Evolutionary conservation across 1,140 invertebrate genomes (phyloP), one percentile per base, ranked within the genome.

Genomic region (Nylanderia fulva): DNA sequence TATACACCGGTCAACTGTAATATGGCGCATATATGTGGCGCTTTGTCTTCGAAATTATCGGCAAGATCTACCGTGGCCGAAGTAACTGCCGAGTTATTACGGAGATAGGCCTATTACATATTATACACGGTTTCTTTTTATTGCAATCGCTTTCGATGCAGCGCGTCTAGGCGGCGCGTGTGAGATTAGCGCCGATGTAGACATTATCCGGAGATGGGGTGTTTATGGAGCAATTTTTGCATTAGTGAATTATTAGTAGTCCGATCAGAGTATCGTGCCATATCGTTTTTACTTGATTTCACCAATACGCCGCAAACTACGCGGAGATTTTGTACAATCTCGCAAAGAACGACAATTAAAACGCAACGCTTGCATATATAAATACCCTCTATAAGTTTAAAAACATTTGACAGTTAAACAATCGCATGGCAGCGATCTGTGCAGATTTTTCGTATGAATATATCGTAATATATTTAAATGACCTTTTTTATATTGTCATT

Each of bases 51-150:
- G 87, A 74, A 86, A 89, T 87, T 86, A 90, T 91, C 88, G 86
- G 85, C 61, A 68, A 80, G 79, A 90, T 91, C 84, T 90, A 88
- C 77, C 79, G 76, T 86, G 56, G 71, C 71, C 83, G 85, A 90
- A 86, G 85, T 88, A 90, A 91, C 84, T 72, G 74, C 88, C 24
- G 60, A 86, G 87, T 88, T 87, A 91, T 91, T 92, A 91, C 86
- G 60, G 66, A 89, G 87, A 92, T 90, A 87, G 86, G 76, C 61
- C 90, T 56, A 91, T 92, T 92, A 92, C 76, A 85, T 91, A 92
- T 92, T 91, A 91, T 91, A 76, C 86, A 88, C 84, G 89, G 85
- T 88, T 85, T 85, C 83, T 90, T 90, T 91, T 90, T 90, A 83
- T 85, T 74, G 58, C 68, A 64, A 85, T 56, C 76, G 54, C n/a